Conservation (phyloP, 2,113 vertebrate species). For the Siniperca chuatsi region DNA sequence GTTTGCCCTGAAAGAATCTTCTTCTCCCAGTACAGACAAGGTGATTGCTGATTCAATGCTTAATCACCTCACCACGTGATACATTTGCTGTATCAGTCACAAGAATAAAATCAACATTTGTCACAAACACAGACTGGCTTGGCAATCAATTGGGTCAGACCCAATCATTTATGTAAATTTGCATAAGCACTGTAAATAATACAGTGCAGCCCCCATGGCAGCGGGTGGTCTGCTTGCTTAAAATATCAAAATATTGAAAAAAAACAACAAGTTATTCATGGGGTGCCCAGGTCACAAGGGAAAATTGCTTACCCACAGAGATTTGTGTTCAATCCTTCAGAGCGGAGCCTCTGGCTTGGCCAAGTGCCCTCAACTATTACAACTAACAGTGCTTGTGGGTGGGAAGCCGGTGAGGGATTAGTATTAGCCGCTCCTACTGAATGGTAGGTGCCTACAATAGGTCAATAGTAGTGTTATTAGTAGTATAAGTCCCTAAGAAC, state of each 20-base stretch:
- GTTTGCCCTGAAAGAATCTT: neutral
- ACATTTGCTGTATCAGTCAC: neutral
- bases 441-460: neutral
- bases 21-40: neutral
- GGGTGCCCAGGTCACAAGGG: neutral
- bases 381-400: neutral
- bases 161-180: slow-evolving; percentile 23
- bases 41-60: neutral
- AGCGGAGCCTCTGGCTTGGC: neutral
- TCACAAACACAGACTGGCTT: neutral
- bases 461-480: neutral
- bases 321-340: neutral
- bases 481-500: neutral
- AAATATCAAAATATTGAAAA: slow-evolving; percentile 9
- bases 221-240: neutral
- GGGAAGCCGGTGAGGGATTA: neutral
- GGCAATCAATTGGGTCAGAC: neutral
- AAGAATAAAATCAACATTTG: slow-evolving; percentile 4
- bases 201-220: neutral
- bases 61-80: neutral
- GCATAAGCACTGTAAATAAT: slow-evolving; percentile 12
- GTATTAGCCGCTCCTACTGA: neutral
- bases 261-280: neutral
- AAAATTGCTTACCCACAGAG: neutral
- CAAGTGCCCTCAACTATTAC: neutral